Conservation (phyloP, 2,888 invertebrate genomes). For the Aquatica leii region DNA sequence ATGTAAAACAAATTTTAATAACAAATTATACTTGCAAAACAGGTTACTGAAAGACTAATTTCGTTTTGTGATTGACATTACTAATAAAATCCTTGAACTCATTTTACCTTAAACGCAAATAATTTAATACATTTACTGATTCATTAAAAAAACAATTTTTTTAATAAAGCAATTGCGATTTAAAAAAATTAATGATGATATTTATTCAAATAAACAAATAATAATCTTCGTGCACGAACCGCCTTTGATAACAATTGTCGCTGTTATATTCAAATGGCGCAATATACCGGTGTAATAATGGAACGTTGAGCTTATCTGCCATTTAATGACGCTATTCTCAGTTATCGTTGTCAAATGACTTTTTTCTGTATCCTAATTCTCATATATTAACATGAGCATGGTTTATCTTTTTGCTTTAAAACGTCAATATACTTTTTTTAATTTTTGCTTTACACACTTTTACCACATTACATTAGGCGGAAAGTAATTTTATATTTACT, state of each 20-base stretch:
- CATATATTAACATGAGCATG: constrained; percentile 37
- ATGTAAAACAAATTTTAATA: too few relatives aligned
- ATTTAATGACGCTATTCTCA: constrained; percentile 51
- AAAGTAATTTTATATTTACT: too few relatives aligned
- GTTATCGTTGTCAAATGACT: constrained; percentile 49
- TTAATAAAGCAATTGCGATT: not conserved
- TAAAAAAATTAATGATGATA: not conserved
- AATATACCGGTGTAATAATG: constrained; percentile 54
- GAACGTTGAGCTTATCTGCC: constrained; percentile 51
- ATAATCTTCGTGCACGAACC: constrained; percentile 28
- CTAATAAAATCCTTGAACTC: too few relatives aligned
- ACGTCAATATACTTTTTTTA: constrained; percentile 28
- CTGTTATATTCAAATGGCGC: constrained; percentile 53
- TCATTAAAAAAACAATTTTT: too few relatives aligned
- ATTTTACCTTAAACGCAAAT: too few relatives aligned
- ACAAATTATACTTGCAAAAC: too few relatives aligned
- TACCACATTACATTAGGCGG: not conserved
- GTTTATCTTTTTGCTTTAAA: constrained; percentile 32
- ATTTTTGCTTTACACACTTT: constrained; percentile 23
- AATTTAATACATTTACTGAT: too few relatives aligned
- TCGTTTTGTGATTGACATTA: too few relatives aligned
- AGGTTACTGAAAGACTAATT: too few relatives aligned
- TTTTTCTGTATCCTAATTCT: constrained; percentile 44
- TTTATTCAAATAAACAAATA: constrained; percentile 11
- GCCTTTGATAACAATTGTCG: constrained; percentile 46